phyloP scores from a whole-genome alignment of 2,113 vertebrate genomes.

The Pseudorasbora parva region DNA sequence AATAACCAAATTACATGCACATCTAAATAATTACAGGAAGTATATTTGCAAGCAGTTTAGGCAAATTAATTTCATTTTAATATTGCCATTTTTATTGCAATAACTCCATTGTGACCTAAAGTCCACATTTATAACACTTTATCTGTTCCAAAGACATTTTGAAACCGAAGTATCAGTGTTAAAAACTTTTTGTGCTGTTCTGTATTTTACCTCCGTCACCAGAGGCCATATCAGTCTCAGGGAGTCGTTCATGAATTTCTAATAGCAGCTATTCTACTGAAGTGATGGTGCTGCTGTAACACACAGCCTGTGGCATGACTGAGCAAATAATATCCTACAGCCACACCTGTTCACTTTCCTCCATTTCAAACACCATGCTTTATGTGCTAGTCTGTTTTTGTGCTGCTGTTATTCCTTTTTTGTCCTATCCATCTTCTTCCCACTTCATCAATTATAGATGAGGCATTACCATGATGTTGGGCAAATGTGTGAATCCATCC shows the following conservation, averaged over 20 bases:
- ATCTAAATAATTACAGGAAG: neutral
- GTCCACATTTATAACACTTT: neutral
- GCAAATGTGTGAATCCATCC: neutral
- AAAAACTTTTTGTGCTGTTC: neutral
- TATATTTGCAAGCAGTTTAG: neutral
- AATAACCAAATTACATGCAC: neutral
- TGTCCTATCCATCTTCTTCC: neutral
- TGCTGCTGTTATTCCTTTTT: neutral
- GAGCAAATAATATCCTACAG: conserved; percentile 26
- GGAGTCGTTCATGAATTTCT: conserved; percentile 19
- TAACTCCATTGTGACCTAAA: neutral
- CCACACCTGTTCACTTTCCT: conserved; percentile 16
- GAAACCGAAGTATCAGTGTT: neutral
- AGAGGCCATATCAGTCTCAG: neutral
- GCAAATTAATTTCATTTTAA: neutral
- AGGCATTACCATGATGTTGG: neutral
- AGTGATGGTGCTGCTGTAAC: conserved; percentile 12
- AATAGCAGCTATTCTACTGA: conserved; percentile 14
- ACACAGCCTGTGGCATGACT: conserved; percentile 10
- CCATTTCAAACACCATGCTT: conserved; percentile 12
- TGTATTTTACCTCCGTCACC: conserved; percentile 6
- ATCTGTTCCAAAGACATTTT: neutral
- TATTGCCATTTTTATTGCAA: neutral
- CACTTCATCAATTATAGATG: neutral
- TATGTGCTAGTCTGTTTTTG: conserved; percentile 4